Percentiles rank a stretch among this genome's conserved stretches.
phyloP scores from a whole-genome alignment of 1,140 invertebrate genomes.

The Polyergus mexicanus region DNA sequence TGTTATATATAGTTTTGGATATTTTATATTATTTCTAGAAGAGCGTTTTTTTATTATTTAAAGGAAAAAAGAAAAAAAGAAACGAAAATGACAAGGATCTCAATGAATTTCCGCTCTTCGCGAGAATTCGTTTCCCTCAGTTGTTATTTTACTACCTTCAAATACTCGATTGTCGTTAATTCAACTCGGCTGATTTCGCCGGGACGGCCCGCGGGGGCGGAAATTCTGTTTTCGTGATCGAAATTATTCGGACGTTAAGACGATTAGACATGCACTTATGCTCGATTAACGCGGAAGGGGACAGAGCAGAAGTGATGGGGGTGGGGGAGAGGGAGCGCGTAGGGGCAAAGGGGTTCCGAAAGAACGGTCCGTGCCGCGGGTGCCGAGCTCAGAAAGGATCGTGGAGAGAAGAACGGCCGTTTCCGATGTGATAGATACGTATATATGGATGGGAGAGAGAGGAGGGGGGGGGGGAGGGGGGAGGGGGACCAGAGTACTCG shows the following conservation, averaged over 20 bases:
- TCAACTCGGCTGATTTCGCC: constrained; percentile 21
- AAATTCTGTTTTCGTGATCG: constrained; percentile 59
- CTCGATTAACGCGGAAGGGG: constrained; percentile 49
- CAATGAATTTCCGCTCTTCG: background rate
- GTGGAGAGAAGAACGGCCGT: background rate
- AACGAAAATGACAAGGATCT: background rate
- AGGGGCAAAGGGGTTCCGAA: background rate
- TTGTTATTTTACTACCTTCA: constrained; percentile 42
- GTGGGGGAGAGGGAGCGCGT: too few relatives aligned
- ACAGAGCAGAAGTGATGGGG: background rate
- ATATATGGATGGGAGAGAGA: background rate
- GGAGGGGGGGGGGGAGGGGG: too few relatives aligned
- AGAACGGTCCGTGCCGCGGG: background rate
- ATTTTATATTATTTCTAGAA: background rate
- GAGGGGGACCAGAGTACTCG: background rate
- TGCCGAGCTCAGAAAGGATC: constrained; percentile 31
- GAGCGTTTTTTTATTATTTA: background rate
- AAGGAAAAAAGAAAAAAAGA: background rate
- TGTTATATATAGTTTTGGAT: background rate
- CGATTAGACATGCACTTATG: constrained; percentile 56
- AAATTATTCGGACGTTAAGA: constrained; percentile 58
- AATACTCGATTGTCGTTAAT: constrained; percentile 42
- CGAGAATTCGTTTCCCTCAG: background rate
- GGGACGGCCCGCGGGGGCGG: background rate
- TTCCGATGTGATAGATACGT: constrained; percentile 48